Conservation (phyloP, 2,888 invertebrate genomes). For the Caenorhabditis sp. region DNA sequence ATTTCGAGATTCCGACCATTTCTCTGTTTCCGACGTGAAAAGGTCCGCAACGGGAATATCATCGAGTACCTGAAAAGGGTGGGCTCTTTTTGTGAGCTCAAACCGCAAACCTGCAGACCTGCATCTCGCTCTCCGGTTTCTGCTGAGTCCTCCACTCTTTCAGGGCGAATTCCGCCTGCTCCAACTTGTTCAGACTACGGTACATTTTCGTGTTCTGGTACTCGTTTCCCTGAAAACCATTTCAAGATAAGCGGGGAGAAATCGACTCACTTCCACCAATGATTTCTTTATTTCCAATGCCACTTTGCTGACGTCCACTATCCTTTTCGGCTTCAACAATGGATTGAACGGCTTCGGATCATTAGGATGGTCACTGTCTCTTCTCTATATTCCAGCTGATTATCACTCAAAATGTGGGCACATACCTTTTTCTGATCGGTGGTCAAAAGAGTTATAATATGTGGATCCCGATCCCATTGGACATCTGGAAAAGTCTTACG, state of each 20-base stretch:
- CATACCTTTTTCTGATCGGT: neutral
- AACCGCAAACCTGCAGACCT: neutral
- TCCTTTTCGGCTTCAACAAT: neutral
- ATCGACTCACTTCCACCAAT: neutral
- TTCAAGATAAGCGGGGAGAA: neutral
- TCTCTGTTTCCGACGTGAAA: constrained; percentile 7
- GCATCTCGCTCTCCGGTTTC: constrained; percentile 8
- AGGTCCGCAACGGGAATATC: neutral
- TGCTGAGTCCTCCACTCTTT: constrained; percentile 24
- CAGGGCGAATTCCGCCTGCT: constrained; percentile 23
- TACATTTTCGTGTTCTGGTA: neutral
- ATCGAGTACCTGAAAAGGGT: constrained; percentile 1
- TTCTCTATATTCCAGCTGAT: neutral
- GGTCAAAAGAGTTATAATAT: too few relatives aligned
- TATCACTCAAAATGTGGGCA: neutral
- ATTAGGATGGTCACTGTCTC: too few relatives aligned
- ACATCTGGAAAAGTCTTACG: constrained; percentile 50
- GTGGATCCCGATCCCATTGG: constrained; percentile 45
- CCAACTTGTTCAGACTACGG: constrained; percentile 11
- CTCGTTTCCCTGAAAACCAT: neutral
- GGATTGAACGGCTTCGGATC: neutral
- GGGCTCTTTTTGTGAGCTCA: neutral
- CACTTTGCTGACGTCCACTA: constrained; percentile 10
- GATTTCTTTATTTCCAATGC: neutral
- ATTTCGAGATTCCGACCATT: constrained; percentile 49